Base-by-base conservation (phyloP, 2,888 invertebrate genomes). In the Orgyia antiqua region DNA sequence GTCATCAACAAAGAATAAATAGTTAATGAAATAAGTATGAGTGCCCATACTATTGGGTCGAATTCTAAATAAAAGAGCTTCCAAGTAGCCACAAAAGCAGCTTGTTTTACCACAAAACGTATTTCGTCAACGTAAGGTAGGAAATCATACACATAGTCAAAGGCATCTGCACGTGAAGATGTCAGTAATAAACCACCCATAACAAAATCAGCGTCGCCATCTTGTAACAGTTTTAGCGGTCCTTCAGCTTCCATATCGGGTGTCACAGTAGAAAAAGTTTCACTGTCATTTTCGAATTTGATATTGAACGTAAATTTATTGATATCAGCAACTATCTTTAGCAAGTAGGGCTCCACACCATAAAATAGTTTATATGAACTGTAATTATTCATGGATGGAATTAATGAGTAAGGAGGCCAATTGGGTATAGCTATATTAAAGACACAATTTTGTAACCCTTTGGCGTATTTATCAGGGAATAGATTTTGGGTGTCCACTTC, bases 371-470 rank as follows among this genome's bases (percentile, higher is more conserved):
- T 21, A 11, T 33, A 26, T 5, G 25, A 25, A 2, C 5, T 15
- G 1, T 24, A 7, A 10, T 36, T 35, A n/a, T 31, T 7, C 9
- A 42, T 39, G 1, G 25, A 11, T 10, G 35, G 13, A 17, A 39
- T 10, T 17, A 39, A 36, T 19, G 53, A 25, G 10, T 38, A 42
- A 0, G 77, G 79, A 7, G 75, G 72, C 48, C 67, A 61, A 25
- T 77, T 58, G 8, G 36, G 10, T 7, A 21, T 4, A 4, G 21
- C 17, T 7, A 61, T 60, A 15, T 39, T 60, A 10, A 78, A 45
- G 1, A 60, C 64, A 36, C 78, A 79, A 18, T 68, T 68, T 20
- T 38, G 53, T 2, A 79, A 42, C 10, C 61, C 66, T 1, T 50
- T 67, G 3, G 46, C 36, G 2, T 58, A 28, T 51, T 69, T 74